A percentile compares a stretch with the other conserved stretches of the same genome.
phyloP scores from a whole-genome alignment of 2,113 vertebrate genomes.

The Xiphorhynchus elegans region DNA sequence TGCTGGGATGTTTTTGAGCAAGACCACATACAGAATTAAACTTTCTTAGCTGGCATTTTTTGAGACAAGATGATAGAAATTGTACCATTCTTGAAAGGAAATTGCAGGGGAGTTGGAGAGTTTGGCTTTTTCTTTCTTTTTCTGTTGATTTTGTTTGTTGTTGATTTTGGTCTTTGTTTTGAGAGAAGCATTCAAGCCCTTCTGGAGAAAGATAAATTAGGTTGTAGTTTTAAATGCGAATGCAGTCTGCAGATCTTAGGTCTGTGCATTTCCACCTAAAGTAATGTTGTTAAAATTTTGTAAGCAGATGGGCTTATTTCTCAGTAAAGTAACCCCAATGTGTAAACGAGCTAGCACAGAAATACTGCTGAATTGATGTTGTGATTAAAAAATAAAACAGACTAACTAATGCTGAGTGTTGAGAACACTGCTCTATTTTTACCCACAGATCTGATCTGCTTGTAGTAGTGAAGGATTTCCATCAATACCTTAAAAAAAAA shows the following conservation, averaged over 20 bases:
- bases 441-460: neutral
- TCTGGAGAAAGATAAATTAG: neutral
- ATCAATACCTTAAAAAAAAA: neutral
- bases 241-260: neutral
- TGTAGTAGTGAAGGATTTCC: conserved; percentile 2
- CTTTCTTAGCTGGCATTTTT: neutral
- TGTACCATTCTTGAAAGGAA: neutral
- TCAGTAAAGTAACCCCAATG: conserved; percentile 35
- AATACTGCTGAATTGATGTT: neutral
- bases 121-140: neutral
- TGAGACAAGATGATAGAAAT: neutral
- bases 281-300: conserved; percentile 23
- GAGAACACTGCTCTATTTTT: conserved; percentile 36
- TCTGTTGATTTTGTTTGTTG: neutral
- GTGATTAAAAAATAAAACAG: neutral
- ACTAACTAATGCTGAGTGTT: neutral
- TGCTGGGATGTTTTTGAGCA: neutral
- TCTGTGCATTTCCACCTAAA: neutral
- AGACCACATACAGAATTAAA: neutral
- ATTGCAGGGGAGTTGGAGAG: neutral
- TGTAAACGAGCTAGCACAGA: conserved; percentile 22
- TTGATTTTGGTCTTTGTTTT: conserved; percentile 8
- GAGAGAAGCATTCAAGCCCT: neutral
- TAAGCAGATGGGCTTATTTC: conserved; percentile 21
- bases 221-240: neutral